These are phyloP conservation scores for Hololepta plana DNA, from an alignment of 2,888 invertebrate genomes.

Conservation along the genomic window DNA sequence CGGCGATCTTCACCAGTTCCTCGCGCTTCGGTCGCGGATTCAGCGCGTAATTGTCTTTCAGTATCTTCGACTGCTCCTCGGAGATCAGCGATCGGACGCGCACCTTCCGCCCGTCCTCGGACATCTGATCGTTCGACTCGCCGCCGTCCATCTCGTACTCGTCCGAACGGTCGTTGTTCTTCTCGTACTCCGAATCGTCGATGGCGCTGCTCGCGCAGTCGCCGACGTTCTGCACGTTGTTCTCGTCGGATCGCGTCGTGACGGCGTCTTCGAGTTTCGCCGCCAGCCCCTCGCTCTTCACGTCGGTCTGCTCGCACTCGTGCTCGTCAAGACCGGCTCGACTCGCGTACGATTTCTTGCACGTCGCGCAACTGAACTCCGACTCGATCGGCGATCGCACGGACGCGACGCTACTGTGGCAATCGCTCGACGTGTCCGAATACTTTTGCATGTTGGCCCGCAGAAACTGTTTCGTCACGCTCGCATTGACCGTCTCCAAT, in stretches of 20 bases:
- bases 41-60: conserved; percentile 75
- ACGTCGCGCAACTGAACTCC: conserved; percentile 34
- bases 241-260: neutral
- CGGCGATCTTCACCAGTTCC: conserved; percentile 79
- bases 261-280: conserved; percentile 56
- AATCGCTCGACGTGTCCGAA: conserved; percentile 35
- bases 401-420: conserved; percentile 22
- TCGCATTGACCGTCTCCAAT: conserved; percentile 55
- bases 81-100: conserved; percentile 86
- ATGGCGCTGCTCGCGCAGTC: conserved; percentile 41
- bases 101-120: conserved; percentile 52
- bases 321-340: conserved; percentile 48
- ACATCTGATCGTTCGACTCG: conserved; percentile 32
- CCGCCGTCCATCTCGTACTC: conserved; percentile 32
- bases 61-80: conserved; percentile 78
- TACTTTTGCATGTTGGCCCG: conserved; percentile 49
- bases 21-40: conserved; percentile 91
- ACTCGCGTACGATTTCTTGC: conserved; percentile 37
- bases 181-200: conserved; percentile 33
- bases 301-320: conserved; percentile 45
- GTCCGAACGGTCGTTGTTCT: conserved; percentile 28
- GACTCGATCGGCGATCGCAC: conserved; percentile 21
- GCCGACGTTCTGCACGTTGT: neutral
- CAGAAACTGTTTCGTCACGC: conserved; percentile 55
- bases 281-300: conserved; percentile 55